phyloP scores from a whole-genome alignment of 2,888 invertebrate genomes.

The Drosophila austrosaltans region DNA sequence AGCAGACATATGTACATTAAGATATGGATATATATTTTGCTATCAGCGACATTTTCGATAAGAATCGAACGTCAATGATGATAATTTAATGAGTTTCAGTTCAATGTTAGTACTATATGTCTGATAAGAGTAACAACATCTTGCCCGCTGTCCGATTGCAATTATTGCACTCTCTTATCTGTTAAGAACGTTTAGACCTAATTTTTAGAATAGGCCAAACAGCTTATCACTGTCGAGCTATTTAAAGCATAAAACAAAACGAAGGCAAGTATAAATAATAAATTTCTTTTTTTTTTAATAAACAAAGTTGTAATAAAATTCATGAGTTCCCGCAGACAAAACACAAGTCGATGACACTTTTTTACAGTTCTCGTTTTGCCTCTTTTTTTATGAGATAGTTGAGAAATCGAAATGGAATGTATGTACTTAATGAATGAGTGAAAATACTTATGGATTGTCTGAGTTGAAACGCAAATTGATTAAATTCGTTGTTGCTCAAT shows the following conservation, averaged over 20 bases:
- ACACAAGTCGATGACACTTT: conserved; percentile 9
- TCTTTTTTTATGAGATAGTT: conserved; percentile 38
- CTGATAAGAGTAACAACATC: conserved; percentile 4
- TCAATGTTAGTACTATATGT: conserved; percentile 7
- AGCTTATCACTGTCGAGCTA: conserved; percentile 13
- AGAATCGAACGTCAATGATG: conserved; percentile 6
- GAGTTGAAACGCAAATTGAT: conserved; percentile 58
- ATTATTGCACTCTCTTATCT: conserved; percentile 13
- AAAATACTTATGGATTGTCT: conserved; percentile 43
- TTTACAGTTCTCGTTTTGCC: conserved; percentile 4
- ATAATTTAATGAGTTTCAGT: conserved; percentile 14
- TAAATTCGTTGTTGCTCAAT: conserved; percentile 58
- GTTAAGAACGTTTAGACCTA: conserved; percentile 1
- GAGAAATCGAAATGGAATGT: conserved; percentile 22
- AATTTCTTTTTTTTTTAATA: conserved; percentile 7
- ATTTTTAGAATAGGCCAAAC: conserved; percentile 7
- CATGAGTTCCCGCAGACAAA: conserved; percentile 35
- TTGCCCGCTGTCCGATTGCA: neutral
- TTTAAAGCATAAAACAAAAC: neutral
- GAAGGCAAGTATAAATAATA: neutral
- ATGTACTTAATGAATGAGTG: conserved; percentile 36
- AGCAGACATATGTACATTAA: neutral
- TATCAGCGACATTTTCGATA: conserved; percentile 7
- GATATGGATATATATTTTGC: neutral
- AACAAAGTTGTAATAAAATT: conserved; percentile 38